A percentile compares a stretch with the other conserved stretches of the same genome.
Evolutionary conservation across 2,888 invertebrate genomes (phyloP).

Genomic region (Meteorus colon): DNA sequence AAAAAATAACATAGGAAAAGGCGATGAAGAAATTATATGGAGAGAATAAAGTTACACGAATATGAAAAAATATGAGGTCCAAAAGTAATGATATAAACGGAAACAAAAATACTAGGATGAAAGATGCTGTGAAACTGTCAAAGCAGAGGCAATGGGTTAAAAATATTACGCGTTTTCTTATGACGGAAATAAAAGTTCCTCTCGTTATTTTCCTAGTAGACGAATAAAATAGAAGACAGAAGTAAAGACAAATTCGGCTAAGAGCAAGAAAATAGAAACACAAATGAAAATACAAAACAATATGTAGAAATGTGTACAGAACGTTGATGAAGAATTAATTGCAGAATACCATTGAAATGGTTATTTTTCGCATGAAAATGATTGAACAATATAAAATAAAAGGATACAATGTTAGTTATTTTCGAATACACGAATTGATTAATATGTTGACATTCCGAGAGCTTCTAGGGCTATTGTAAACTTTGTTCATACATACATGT

Average conservation of each 20-base stretch:
- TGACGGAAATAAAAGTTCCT: conserved; percentile 2
- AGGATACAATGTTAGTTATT: not conserved
- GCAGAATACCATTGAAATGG: not conserved
- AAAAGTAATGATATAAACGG: not conserved
- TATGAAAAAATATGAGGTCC: conserved; percentile 33
- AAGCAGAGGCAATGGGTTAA: conserved; percentile 24
- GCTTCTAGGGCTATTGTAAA: not conserved
- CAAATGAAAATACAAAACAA: too few relatives aligned
- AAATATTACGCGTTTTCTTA: conserved; percentile 31
- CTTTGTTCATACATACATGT: not conserved
- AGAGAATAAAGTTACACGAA: not conserved
- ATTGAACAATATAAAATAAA: not conserved
- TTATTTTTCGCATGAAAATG: not conserved
- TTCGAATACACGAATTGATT: not conserved
- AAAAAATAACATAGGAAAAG: not conserved
- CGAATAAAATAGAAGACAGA: conserved; percentile 47
- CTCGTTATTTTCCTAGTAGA: conserved; percentile 1
- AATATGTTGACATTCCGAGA: not conserved
- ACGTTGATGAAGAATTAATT: not conserved
- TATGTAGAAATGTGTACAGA: too few relatives aligned
- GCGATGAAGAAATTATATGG: not conserved
- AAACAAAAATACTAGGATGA: not conserved
- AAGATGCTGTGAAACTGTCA: conserved; percentile 8
- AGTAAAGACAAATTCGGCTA: conserved; percentile 53
- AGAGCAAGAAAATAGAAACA: conserved; percentile 40